Evolutionary conservation across 2,888 invertebrate genomes (phyloP).

Genomic region (Drosophila neoperkinsi): DNA sequence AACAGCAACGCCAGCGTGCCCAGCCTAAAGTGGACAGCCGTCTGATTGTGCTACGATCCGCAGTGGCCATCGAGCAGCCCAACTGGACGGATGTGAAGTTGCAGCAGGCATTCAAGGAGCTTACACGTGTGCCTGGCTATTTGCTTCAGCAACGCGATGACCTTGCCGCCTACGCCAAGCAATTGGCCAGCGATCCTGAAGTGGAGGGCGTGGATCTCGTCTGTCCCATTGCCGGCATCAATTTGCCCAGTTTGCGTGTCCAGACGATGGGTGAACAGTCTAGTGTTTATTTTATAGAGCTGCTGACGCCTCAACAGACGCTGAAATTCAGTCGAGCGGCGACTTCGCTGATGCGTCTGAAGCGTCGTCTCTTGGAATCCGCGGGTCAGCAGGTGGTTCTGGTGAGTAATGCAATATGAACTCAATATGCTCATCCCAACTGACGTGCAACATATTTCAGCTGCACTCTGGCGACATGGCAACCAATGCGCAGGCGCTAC

Average conservation of each 20-base stretch:
- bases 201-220: conserved; percentile 71
- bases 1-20: conserved; percentile 53
- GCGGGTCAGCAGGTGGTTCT: conserved; percentile 75
- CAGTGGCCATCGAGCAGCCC: conserved; percentile 82
- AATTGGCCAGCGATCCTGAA: conserved; percentile 61
- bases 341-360: conserved; percentile 75
- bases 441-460: conserved; percentile 31
- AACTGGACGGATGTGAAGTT: conserved; percentile 52
- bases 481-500: conserved; percentile 52
- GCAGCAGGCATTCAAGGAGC: conserved; percentile 62
- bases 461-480: conserved; percentile 61
- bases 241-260: conserved; percentile 81
- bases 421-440: neutral
- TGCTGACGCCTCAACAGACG: conserved; percentile 75
- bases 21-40: conserved; percentile 83
- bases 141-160: conserved; percentile 69
- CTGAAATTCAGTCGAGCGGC: conserved; percentile 76
- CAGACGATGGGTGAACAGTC: conserved; percentile 49
- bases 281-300: conserved; percentile 72
- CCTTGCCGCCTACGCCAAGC: conserved; percentile 61
- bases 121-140: conserved; percentile 72
- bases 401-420: conserved; percentile 55
- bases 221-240: conserved; percentile 81
- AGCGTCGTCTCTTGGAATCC: conserved; percentile 74
- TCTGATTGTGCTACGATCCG: conserved; percentile 76